Evolutionary conservation across 2,113 vertebrate species (phyloP).

Genomic region (Apaloderma vittatum): DNA sequence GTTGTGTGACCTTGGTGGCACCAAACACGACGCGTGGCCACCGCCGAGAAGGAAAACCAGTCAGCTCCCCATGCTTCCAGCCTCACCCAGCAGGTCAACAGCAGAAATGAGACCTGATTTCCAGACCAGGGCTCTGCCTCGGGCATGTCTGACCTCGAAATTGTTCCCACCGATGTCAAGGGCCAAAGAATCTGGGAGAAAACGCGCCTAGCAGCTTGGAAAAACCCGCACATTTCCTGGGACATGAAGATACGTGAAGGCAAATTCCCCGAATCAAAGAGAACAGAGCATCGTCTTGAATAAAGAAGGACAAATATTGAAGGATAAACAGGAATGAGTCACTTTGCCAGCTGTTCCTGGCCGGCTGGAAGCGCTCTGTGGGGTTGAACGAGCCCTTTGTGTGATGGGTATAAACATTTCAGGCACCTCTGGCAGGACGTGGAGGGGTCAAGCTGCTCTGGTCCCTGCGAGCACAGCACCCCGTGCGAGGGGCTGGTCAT

Average conservation of each 20-base stretch:
- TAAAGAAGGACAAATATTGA: background rate
- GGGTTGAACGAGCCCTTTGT: background rate
- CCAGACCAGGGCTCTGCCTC: background rate
- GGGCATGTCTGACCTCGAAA: rapidly evolving
- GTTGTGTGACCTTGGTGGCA: background rate
- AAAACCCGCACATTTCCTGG: background rate
- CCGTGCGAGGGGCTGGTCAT: background rate
- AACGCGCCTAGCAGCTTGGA: background rate
- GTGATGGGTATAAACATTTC: background rate
- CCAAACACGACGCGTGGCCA: rapidly evolving
- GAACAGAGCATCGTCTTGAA: background rate
- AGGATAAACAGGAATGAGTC: background rate
- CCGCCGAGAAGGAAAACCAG: background rate
- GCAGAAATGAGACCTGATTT: background rate
- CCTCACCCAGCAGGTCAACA: rapidly evolving
- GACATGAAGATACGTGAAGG: background rate
- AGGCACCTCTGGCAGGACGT: background rate
- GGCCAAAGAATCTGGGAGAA: background rate
- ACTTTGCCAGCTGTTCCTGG: background rate
- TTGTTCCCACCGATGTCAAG: background rate
- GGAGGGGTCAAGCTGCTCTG: background rate
- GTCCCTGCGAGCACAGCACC: background rate
- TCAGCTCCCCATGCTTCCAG: background rate
- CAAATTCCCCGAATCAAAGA: background rate
- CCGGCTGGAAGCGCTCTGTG: background rate